Conservation (phyloP, 2,888 invertebrate genomes). For the Cepaea hortensis region DNA sequence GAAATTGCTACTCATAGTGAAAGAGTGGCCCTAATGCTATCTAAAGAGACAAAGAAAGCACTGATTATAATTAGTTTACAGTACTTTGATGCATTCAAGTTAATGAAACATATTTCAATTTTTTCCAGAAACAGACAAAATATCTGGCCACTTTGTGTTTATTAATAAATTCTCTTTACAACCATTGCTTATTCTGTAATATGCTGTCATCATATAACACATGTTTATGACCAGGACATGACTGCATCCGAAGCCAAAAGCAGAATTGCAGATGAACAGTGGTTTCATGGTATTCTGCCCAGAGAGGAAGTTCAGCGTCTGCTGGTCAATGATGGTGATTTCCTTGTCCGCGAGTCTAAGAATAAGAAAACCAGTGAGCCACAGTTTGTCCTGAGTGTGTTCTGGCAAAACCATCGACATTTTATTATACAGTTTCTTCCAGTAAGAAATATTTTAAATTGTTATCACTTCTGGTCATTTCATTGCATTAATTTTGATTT, state of each 20-base stretch:
- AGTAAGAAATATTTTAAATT: slow-evolving; percentile 79
- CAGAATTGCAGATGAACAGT: slow-evolving; percentile 86
- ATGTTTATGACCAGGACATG: slow-evolving; percentile 32
- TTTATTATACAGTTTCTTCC: slow-evolving; percentile 98
- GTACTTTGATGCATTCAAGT: no score
- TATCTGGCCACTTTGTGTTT: no score
- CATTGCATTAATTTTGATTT: no score
- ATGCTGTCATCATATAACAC: not conserved
- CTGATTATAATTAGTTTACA: no score
- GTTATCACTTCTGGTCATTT: not conserved
- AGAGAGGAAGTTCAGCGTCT: slow-evolving; percentile 95
- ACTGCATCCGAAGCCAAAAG: slow-evolving; percentile 29
- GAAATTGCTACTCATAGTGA: no score
- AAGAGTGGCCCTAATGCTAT: no score
- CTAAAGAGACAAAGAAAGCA: no score
- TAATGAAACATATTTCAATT: no score
- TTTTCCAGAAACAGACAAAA: no score
- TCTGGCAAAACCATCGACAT: slow-evolving; percentile 97
- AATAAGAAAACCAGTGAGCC: slow-evolving; percentile 78
- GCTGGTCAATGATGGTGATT: slow-evolving; percentile 93
- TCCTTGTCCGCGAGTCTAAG: slow-evolving; percentile 89
- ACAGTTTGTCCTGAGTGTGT: slow-evolving; percentile 94
- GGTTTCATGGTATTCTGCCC: slow-evolving; percentile 97
- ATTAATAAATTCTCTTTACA: no score
- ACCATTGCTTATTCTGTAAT: not conserved